Percentiles rank a stretch among this genome's conserved stretches.
These are phyloP conservation scores for Sebastes hubbsi DNA, from an alignment of 2,797 vertebrate genomes.

Conservation along the genomic window DNA sequence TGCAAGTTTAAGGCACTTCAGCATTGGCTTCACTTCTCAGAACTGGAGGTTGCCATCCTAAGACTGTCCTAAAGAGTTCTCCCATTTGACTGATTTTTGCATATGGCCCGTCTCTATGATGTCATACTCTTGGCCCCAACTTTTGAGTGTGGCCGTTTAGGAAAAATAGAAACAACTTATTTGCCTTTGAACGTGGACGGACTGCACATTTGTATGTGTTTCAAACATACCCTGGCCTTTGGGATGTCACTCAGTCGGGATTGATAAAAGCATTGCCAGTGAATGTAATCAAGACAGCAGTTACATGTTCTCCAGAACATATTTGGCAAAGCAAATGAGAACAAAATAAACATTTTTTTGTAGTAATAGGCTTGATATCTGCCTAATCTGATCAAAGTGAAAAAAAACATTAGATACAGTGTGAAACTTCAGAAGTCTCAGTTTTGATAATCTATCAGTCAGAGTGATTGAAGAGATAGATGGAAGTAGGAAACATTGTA, in stretches of 20 bases:
- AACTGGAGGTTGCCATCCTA: too few relatives aligned
- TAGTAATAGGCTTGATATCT: not conserved
- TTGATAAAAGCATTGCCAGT: not conserved
- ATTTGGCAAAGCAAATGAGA: not conserved
- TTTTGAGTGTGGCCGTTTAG: too few relatives aligned
- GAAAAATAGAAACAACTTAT: not conserved
- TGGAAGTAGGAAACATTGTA: not conserved
- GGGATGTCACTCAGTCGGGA: not conserved
- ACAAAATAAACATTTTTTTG: not conserved
- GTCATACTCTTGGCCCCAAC: rapidly evolving
- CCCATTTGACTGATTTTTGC: not conserved
- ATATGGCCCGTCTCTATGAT: not conserved
- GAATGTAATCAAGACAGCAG: not conserved
- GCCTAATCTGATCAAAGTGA: not conserved
- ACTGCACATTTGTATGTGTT: not conserved
- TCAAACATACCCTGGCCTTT: not conserved
- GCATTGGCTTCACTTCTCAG: too few relatives aligned
- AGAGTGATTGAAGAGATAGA: not conserved
- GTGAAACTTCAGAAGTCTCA: not conserved
- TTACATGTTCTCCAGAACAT: not conserved
- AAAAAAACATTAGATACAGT: not conserved
- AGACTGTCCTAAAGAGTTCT: not conserved
- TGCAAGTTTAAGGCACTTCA: rapidly evolving
- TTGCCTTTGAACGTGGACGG: not conserved
- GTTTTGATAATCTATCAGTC: not conserved